These are phyloP conservation scores for Pan paniscus DNA, from an alignment of 2,113 vertebrate species.

Conservation along the genomic window DNA sequence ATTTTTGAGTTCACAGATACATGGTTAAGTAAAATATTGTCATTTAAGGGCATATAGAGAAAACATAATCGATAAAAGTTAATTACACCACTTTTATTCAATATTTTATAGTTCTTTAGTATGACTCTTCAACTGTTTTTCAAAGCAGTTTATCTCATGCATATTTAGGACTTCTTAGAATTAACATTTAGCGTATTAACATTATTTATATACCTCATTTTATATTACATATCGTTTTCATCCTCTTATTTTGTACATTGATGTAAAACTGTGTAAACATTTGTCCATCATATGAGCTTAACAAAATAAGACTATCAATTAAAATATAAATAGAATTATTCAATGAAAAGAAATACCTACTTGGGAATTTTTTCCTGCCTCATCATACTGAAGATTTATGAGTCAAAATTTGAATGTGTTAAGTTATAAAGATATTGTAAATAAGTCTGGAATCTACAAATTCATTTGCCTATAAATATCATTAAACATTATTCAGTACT, in stretches of 20 bases:
- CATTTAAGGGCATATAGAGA: not conserved
- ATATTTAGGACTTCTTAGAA: constrained; percentile 30
- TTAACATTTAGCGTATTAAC: constrained; percentile 51
- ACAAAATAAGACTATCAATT: constrained; percentile 69
- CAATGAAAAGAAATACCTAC: constrained; percentile 59
- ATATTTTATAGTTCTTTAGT: not conserved
- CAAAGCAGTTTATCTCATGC: not conserved
- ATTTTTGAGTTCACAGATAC: not conserved
- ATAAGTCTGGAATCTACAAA: constrained; percentile 52
- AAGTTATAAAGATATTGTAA: constrained; percentile 61
- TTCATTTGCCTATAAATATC: constrained; percentile 37
- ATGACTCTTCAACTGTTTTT: not conserved
- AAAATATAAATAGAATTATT: constrained; percentile 64
- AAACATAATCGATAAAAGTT: not conserved
- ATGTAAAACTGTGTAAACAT: constrained; percentile 66
- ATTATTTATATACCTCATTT: constrained; percentile 61
- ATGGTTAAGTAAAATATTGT: not conserved
- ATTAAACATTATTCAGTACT: constrained; percentile 69
- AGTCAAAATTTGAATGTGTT: constrained; percentile 59
- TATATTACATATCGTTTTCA: constrained; percentile 71
- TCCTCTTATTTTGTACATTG: constrained; percentile 71
- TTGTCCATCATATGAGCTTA: constrained; percentile 52
- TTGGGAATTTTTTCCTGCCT: constrained; percentile 45
- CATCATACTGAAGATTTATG: constrained; percentile 62
- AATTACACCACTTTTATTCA: constrained; percentile 12